Percentiles rank a stretch among this genome's conserved stretches.
These are phyloP conservation scores for Habropoda laboriosa DNA, from an alignment of 1,140 invertebrate species.

Conservation along the genomic window DNA sequence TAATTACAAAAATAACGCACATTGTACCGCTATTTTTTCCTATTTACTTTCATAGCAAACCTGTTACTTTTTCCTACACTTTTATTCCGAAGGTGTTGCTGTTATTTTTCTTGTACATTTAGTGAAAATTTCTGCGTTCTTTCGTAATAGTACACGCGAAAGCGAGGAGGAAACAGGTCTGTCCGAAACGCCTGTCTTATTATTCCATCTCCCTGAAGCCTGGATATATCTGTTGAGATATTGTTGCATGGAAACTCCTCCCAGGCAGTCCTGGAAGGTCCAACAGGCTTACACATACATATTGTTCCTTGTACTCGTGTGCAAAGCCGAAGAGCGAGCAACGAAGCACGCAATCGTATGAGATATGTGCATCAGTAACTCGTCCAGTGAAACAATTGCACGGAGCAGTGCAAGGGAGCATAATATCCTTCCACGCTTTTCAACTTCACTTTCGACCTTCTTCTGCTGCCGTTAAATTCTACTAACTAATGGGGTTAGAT, in stretches of 20 bases:
- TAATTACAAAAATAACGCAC: no score
- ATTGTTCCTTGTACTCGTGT: background rate
- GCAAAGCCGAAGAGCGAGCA: background rate
- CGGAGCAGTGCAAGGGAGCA: background rate
- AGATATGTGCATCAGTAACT: constrained; percentile 42
- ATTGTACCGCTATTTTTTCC: no score
- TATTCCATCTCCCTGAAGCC: no score
- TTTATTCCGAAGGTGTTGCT: no score
- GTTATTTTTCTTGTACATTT: no score
- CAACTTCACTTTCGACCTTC: constrained; percentile 15
- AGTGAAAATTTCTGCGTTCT: no score
- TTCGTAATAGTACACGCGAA: no score
- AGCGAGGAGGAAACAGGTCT: no score
- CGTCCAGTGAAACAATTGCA: background rate
- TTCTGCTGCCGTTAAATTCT: background rate
- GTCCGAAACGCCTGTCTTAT: no score
- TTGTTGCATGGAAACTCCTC: constrained; percentile 73
- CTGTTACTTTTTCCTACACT: no score
- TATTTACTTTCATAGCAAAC: no score
- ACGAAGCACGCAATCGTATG: constrained; percentile 42
- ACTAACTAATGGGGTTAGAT: constrained; percentile 20
- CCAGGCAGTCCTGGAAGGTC: constrained; percentile 26
- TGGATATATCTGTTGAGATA: constrained; percentile 74
- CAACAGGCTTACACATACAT: background rate
- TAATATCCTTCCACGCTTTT: constrained; percentile 43